Conservation (phyloP, 2,113 vertebrate genomes). For the Globicephala melas region DNA sequence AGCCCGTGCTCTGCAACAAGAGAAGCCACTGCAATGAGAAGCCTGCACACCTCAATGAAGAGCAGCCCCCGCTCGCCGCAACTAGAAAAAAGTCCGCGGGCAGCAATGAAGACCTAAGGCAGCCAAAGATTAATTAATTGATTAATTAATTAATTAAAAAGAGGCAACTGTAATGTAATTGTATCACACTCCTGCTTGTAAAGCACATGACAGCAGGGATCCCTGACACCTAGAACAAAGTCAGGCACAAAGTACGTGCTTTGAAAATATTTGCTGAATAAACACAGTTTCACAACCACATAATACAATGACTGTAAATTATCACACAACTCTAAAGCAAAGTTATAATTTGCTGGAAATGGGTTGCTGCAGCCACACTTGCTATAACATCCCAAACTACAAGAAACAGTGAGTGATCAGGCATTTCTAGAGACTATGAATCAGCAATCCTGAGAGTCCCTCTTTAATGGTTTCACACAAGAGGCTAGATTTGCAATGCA, state of each 20-base stretch:
- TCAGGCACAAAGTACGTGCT: background rate
- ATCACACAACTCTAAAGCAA: slow-evolving; percentile 11
- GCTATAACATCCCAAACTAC: background rate
- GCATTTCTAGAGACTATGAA: background rate
- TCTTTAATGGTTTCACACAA: slow-evolving; percentile 9
- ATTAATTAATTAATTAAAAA: too few relatives aligned
- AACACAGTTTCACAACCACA: background rate
- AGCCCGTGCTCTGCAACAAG: too few relatives aligned
- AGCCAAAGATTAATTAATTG: too few relatives aligned
- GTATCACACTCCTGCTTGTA: background rate
- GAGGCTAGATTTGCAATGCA: background rate
- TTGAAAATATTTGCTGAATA: slow-evolving; percentile 20
- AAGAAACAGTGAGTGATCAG: background rate
- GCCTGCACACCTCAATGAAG: too few relatives aligned
- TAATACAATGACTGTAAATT: background rate
- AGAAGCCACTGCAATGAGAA: too few relatives aligned
- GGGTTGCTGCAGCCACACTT: background rate
- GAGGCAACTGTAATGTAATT: background rate
- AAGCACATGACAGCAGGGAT: background rate
- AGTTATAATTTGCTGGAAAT: background rate
- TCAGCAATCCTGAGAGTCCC: background rate
- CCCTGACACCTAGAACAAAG: background rate
- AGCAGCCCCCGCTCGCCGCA: too few relatives aligned
- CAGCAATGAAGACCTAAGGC: too few relatives aligned
- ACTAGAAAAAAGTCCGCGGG: too few relatives aligned